Conservation (phyloP, 2,888 invertebrate genomes). For the Trissonchulus sp. region DNA sequence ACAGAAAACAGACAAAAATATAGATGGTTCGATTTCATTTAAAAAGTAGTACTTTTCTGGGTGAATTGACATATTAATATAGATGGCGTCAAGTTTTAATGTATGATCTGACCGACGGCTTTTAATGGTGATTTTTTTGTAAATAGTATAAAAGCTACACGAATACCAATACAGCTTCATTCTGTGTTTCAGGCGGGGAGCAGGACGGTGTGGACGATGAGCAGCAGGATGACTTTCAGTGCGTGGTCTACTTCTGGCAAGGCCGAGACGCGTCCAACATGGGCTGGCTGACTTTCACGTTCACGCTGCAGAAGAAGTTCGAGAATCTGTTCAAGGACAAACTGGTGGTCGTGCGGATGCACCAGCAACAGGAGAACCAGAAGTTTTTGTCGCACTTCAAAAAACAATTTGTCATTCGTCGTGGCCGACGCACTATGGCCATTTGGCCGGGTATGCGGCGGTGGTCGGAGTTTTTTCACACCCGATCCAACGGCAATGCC, state of each 20-base stretch:
- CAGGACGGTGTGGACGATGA: too few relatives aligned
- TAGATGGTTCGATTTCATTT: too few relatives aligned
- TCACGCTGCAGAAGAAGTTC: slow-evolving; percentile 76
- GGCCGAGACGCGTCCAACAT: slow-evolving; percentile 90
- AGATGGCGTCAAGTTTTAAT: too few relatives aligned
- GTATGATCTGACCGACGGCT: too few relatives aligned
- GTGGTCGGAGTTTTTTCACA: slow-evolving; percentile 79
- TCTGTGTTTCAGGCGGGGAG: not conserved
- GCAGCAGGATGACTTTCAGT: slow-evolving; percentile 67
- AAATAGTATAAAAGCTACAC: too few relatives aligned
- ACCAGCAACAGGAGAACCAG: slow-evolving; percentile 96
- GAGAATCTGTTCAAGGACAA: slow-evolving; percentile 73
- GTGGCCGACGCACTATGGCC: slow-evolving; percentile 58
- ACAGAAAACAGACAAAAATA: too few relatives aligned
- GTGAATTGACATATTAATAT: too few relatives aligned
- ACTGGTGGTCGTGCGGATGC: slow-evolving; percentile 86
- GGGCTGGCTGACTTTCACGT: slow-evolving; percentile 99
- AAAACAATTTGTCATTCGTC: slow-evolving; percentile 81
- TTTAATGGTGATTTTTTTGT: too few relatives aligned
- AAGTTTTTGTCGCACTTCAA: slow-evolving; percentile 98
- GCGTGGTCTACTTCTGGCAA: slow-evolving; percentile 99
- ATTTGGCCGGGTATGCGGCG: slow-evolving; percentile 32
- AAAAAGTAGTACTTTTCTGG: too few relatives aligned
- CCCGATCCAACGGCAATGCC: slow-evolving; percentile 89
- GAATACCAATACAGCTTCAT: too few relatives aligned